Percentiles rank a stretch among this genome's conserved stretches.
Conservation (phyloP, 2,113 vertebrate species). For the Pterocles orientalis region DNA sequence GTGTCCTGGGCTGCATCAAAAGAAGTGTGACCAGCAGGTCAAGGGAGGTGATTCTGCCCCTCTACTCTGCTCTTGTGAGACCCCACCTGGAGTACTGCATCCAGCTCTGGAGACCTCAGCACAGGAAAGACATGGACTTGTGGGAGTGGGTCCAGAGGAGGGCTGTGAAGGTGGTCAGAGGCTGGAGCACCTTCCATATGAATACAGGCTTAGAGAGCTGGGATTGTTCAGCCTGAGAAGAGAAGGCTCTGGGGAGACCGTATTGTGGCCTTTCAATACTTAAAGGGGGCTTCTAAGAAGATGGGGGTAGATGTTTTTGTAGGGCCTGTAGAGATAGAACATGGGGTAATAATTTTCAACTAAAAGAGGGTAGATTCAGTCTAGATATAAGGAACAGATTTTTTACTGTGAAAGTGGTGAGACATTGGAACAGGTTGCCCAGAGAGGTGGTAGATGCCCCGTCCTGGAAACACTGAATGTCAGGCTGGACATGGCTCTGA, state of each 20-base stretch:
- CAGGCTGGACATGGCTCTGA: accelerated
- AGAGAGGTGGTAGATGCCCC: too few species aligned
- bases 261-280: not conserved
- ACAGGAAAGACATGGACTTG: not conserved
- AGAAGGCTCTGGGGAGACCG: not conserved
- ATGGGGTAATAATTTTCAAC: not conserved
- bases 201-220: not conserved
- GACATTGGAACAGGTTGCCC: too few species aligned
- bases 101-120: not conserved
- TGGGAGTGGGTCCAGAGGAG: too few species aligned
- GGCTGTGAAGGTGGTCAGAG: too few species aligned
- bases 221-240: not conserved
- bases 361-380: not conserved
- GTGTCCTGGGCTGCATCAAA: not conserved
- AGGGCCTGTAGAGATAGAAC: not conserved
- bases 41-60: not conserved
- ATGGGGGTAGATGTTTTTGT: not conserved
- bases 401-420: not conserved
- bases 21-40: accelerated
- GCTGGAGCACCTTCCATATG: not conserved
- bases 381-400: not conserved
- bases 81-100: not conserved
- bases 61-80: not conserved
- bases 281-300: not conserved
- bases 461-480: not conserved